phyloP scores from a whole-genome alignment of 2,888 invertebrate species.

The Philaethria dido region DNA sequence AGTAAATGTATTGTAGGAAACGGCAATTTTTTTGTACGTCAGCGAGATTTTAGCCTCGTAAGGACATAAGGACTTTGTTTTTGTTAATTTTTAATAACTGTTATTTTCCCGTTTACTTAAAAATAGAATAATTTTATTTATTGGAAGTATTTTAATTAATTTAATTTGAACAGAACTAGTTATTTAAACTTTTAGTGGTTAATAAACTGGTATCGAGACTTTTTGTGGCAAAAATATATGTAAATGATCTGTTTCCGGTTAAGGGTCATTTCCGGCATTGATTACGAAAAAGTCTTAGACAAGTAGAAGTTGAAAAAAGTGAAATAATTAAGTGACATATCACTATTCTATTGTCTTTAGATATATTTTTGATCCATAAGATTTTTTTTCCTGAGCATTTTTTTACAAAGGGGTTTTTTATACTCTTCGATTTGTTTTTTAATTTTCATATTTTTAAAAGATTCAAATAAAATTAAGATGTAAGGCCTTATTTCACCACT shows the following conservation, averaged over 20 bases:
- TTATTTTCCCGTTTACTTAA: conserved; percentile 13
- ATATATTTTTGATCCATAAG: no score
- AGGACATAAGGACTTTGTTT: background rate
- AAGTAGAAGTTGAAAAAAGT: no score
- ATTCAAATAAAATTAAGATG: no score
- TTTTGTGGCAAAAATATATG: no score
- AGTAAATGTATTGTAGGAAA: background rate
- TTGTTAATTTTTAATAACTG: conserved; percentile 3
- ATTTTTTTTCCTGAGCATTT: no score
- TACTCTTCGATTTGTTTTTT: no score
- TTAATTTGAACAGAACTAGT: background rate
- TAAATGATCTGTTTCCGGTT: no score
- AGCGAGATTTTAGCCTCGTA: conserved; percentile 7
- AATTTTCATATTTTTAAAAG: no score
- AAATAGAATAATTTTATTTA: background rate
- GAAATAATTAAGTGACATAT: background rate
- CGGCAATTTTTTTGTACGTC: conserved; percentile 1
- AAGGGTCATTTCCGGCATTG: background rate
- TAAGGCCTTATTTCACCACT: no score
- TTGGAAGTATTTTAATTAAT: conserved; percentile 1
- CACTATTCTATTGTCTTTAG: no score
- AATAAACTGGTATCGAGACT: no score
- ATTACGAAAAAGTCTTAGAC: background rate
- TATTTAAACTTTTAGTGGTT: background rate
- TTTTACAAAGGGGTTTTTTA: no score